phyloP scores from a whole-genome alignment of 2,113 vertebrate species.

The Ochotona curzoniae region DNA sequence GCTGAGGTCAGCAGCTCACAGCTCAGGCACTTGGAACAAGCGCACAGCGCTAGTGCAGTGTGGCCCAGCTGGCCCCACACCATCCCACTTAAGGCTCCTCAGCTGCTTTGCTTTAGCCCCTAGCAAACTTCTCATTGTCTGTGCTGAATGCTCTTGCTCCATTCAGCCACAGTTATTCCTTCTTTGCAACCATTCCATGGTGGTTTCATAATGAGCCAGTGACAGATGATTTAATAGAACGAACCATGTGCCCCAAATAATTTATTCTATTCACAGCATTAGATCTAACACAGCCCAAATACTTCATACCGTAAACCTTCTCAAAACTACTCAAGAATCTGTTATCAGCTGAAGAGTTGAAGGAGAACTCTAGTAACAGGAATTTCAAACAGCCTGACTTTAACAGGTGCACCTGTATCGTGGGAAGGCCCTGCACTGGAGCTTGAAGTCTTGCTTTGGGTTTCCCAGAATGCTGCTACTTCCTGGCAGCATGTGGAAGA shows the following conservation, averaged over 20 bases:
- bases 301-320: background rate
- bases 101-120: too few species aligned
- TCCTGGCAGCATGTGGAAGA: background rate
- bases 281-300: background rate
- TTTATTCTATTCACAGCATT: rapidly evolving
- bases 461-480: rapidly evolving
- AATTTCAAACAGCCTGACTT: background rate
- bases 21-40: rapidly evolving
- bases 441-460: too few species aligned
- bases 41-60: rapidly evolving
- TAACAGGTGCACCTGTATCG: rapidly evolving
- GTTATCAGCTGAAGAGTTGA: background rate
- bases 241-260: too few species aligned
- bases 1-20: rapidly evolving
- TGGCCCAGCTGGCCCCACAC: too few species aligned
- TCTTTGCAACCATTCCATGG: background rate
- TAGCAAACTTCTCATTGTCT: too few species aligned
- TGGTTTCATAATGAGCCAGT: rapidly evolving
- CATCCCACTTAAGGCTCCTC: too few species aligned
- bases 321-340: background rate
- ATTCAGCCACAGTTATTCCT: rapidly evolving
- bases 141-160: rapidly evolving
- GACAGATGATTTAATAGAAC: background rate
- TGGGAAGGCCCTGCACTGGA: too few species aligned
- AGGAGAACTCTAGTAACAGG: background rate